Evolutionary conservation across 2,888 invertebrate genomes (phyloP).

Genomic region (Harmothoe impar): DNA sequence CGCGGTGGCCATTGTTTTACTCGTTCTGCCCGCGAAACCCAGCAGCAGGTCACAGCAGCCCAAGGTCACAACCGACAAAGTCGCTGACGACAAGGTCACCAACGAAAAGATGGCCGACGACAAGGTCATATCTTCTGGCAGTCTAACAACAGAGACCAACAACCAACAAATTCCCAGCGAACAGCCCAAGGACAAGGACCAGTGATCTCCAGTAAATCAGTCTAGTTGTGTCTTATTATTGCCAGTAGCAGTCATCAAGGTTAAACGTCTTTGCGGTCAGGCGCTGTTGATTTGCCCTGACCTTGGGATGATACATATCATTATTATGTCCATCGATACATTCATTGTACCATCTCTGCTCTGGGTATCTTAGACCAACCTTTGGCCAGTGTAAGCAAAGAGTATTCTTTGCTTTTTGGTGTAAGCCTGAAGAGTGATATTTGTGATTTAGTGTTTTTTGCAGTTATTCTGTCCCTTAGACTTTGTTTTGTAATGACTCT

Average conservation of each 20-base stretch:
- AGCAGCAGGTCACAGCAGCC: neutral
- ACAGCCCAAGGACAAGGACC: neutral
- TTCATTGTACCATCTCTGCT: neutral
- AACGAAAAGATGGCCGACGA: neutral
- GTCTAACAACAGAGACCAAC: neutral
- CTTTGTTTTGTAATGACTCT: neutral
- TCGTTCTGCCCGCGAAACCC: constrained; percentile 61
- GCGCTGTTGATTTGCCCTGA: neutral
- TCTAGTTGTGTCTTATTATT: constrained; percentile 20
- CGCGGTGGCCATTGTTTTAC: constrained; percentile 56
- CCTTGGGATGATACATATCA: constrained; percentile 30
- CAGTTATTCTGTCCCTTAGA: neutral
- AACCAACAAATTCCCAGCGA: neutral
- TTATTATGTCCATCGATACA: constrained; percentile 27
- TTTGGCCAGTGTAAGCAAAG: neutral
- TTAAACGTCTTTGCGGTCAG: neutral
- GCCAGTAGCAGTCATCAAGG: neutral
- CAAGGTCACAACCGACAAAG: no score
- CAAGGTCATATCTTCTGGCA: neutral
- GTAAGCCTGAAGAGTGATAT: constrained; percentile 36
- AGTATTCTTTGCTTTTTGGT: constrained; percentile 25
- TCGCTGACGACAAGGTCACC: neutral
- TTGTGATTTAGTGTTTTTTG: constrained; percentile 34
- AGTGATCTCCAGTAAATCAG: neutral
- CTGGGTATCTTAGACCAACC: neutral